Base-by-base conservation (phyloP, 2,113 vertebrate species). In the Charina bottae region DNA sequence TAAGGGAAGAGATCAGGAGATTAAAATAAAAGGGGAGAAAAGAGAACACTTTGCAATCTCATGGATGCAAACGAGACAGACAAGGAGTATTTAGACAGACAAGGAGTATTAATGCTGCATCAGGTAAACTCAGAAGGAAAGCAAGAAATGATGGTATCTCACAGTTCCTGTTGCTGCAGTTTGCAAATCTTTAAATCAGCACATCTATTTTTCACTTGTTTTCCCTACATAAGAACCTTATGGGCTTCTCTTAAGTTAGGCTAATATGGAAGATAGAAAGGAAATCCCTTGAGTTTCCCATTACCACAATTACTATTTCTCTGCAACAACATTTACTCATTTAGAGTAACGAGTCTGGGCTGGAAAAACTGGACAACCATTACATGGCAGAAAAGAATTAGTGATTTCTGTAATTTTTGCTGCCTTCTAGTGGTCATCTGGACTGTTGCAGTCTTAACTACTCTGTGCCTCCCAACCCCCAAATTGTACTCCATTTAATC, bases 71-170 rank as follows among this genome's bases (percentile, higher is more conserved):
- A 60, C 28, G 9, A 60, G 19, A 49, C 21, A 11, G 28, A 19
- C 8, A 84, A 55, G 59, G 26, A 46, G 26, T 6, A 23, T 85
- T 62, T n/a, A 60, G 19, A 49, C 21, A 11, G 28, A 19, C 8
- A 84, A 55, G 59, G 26, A 46, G 26, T 6, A 23, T 85, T 62
- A 64, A 85, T 53, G 46, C 21, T 17, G 54, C 6, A 23, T 62
- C 49, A 86, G 90, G 49, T 54, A 15, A 15, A 33, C 15, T 64
- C 46, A n/a, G 72, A 24, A 56, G 33, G 33, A 46, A 17, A 17
- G n/a, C 62, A 85, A 49, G 28, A 90, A 90, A 90, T 85, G n/a
- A 46, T 68, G 54, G 24, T 86, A 68, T 68, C 56, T 85, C 26
- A 33, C 59, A 54, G 5, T 85, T 85, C 59, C 26, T 90, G 46